Base-by-base conservation (phyloP, 2,797 vertebrate species). In the Lycodopsis pacificus region DNA sequence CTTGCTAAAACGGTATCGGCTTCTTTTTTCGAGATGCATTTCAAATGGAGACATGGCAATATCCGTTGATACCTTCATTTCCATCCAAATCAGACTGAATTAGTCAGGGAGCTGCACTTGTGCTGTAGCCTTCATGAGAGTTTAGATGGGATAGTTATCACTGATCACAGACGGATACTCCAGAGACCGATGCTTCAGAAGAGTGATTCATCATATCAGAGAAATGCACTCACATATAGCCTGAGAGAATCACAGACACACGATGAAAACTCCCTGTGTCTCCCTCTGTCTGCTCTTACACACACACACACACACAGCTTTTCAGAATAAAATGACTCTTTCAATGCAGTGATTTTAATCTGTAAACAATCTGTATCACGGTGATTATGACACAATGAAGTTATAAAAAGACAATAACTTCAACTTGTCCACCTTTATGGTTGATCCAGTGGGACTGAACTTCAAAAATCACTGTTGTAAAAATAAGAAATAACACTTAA, bases 151-250 rank as follows among this genome's bases (percentile, higher is more conserved):
- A 61, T 44, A 58, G 78, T 78, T 72, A 71, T 80, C 73, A 67
- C 14, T 51, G 69, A 86, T 86, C 81, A 86, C 79, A 79, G 83
- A 38, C 75, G 66, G 81, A 79, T 64, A 25, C 76, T 71, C 49
- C 56, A 25, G 66, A 83, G 74, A 57, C 75, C 57, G 22, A 44
- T 65, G 48, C 73, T 65, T 75, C 76, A 76, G 49, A 81, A 63
- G 73, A 71, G 36, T 74, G 82, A 78, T 81, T 87, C 72, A 82
- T 83, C 67, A 73, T 56, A 77, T 79, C 73, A 85, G 44, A 74
- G 48, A 77, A 76, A 58, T 51, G 40, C 53, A 62, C 70, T 82
- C 58, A 80, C 58, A 76, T 73, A 49, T 25, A 78, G 82, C 49
- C 48, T 2, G 20, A 59, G 70, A 77, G 63, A 70, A 76, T 70